Evolutionary conservation across 1,140 invertebrate genomes (phyloP), one percentile per base, ranked within the genome.

Genomic region (Rhyzopertha dominica): DNA sequence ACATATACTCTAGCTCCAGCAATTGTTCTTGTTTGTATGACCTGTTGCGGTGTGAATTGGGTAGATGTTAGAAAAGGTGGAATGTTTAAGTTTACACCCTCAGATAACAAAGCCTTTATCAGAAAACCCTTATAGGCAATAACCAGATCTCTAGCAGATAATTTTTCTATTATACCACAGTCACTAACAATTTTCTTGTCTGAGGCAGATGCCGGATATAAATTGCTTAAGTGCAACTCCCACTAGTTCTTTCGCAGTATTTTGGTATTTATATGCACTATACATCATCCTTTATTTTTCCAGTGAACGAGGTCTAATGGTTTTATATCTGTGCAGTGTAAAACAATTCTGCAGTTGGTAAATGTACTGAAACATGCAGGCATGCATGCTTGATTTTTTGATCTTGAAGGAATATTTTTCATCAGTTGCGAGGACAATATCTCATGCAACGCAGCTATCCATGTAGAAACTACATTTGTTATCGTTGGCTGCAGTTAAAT

Each of bases 111-210:
- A 38, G 36, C 43, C 18, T 36, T 7, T 22, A 45, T 45, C 7
- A 37, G 14, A 29, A 45, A 45, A 13, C 43, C 43, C n/a, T 38
- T 36, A 36, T 45, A 32, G 12, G 32, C 43, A 18, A 45, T n/a
- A 9, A 45, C 38, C 9, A 45, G 17, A 22, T 45, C 43, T 10
- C 43, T 25, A 26, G 29, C 4, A 14, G 5, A 24, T 10, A 37
- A 5, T 18, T 28, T 25, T 8, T 13, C 20, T 13, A 25, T 7
- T 4, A 45, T 18, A 3, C 43, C 34, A 45, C 43, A 37, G 9
- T 45, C 12, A 16, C 38, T 9, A 3, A 45, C 32, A 24, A 45
- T 37, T 26, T 38, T 26, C 30, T 26, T 38, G 23, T 45, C 43
- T 14, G 32, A 37, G 5, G 16, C 12, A 14, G 43, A 45, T 18